Base-by-base conservation (phyloP, 2,888 invertebrate species). In the Reticulitermes lucifugus region DNA sequence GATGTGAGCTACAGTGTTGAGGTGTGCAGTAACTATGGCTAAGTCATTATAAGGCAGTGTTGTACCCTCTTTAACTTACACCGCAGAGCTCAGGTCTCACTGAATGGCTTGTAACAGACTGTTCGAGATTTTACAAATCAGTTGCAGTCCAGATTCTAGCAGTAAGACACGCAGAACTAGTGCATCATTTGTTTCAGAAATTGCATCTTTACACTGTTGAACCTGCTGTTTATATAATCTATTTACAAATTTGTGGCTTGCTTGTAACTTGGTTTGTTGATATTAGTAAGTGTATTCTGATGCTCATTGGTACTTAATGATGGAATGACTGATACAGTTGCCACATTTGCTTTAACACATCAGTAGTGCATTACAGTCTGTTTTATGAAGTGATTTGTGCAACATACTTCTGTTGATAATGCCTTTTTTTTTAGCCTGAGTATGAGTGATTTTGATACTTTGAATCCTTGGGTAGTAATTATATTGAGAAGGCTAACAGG, bases 201-300 rank as follows among this genome's bases (percentile, higher is more conserved):
- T 10, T n/a, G 7, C 9, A 65, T n/a, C 25, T 65, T 65, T 25
- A 65, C 25, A 65, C n/a, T 65, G 25, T 18, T 73, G 73, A 21
- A 25, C 35, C 73, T 73, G 73, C 73, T 73, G 2, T 14, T 73
- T 73, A 73, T 41, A 73, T 73, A 41, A 73, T 73, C 73, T 73
- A 18, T 3, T 35, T 73, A 73, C 65, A 65, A 14, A 73, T 41
- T 73, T 73, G 22, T 73, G 73, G 21, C 35, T 6, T n/a, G 65
- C 25, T n/a, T n/a, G 25, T 65, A 65, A 65, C 25, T 65, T 65
- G n/a, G 9, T 65, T 60, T 65, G n/a, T 65, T 65, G n/a, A 25
- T 65, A 25, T 65, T n/a, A 65, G 0, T 25, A 25, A 65, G 35
- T 41, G 2, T 1, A 73, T 41, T 41, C 14, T 73, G 35, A 73